Evolutionary conservation across 2,797 vertebrate species (phyloP), one percentile per base, ranked within the genome.

Genomic region (Lacerta bilineata): DNA sequence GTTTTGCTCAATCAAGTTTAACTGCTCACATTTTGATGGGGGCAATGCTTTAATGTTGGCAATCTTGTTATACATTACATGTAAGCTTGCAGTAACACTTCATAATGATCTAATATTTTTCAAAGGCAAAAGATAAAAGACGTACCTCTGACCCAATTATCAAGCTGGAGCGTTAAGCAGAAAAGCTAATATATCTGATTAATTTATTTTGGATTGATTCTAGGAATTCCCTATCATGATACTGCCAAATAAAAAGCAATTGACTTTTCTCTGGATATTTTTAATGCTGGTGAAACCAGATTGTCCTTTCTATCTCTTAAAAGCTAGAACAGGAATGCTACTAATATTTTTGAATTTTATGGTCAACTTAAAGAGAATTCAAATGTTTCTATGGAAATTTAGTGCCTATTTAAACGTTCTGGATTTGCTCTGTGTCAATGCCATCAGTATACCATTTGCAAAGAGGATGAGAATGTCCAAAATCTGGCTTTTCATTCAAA

Each of bases 121-220:
- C n/a, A n/a, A 61, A 80, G 18, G 55, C 17, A 20, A 80, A 36
- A 81, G 36, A 81, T 8, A 41, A 4, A 81, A 66, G 25, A 64
- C 3, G 29, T 18, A n/a, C 23, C 11, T 39, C 9, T 81, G 33
- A 66, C 17, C 61, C 27, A 36, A 27, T 81, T 13, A 64, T 55
- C 15, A 50, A 11, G 41, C 25, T 50, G 10, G 4, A 55, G 15
- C 18, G 29, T 55, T 55, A 55, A 29, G 7, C 29, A 64, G 33
- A 64, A 36, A 5, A 25, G 33, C 33, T 39, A 81, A 81, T 81
- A 64, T 23, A 81, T 66, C 59, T 66, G n/a, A 81, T 66, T 81
- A 81, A 81, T 81, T 33, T 64, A 79, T 79, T 61, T 80, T 64
- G 18, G 55, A 20, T 50, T 46, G 20, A 64, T 80, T 64, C 79